Conservation (phyloP, 1,140 invertebrate species). For the Atta texana region DNA sequence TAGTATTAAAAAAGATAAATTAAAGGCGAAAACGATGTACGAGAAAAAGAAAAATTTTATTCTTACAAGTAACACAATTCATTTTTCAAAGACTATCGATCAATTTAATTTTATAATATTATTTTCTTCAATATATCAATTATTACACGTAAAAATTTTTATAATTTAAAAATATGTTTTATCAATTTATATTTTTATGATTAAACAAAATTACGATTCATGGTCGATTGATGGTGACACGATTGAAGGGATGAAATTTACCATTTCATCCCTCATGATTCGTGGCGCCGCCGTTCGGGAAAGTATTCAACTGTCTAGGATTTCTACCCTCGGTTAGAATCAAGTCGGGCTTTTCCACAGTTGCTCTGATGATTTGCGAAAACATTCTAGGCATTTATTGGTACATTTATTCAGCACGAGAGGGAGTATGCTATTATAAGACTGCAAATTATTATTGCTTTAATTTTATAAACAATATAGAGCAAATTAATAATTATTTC, state of each 20-base stretch:
- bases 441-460: neutral
- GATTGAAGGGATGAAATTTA: slow-evolving; percentile 14
- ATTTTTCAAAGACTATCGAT: neutral
- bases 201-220: neutral
- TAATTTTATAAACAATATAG: neutral
- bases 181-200: neutral
- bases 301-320: slow-evolving; percentile 41
- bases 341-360: slow-evolving; percentile 16
- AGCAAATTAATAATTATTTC: neutral
- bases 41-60: neutral
- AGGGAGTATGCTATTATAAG: slow-evolving; percentile 60
- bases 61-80: neutral
- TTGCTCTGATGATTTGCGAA: slow-evolving; percentile 9
- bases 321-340: slow-evolving; percentile 34
- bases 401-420: slow-evolving; percentile 9
- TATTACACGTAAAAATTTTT: slow-evolving; percentile 3
- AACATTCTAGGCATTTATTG: neutral
- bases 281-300: slow-evolving; percentile 62
- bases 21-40: neutral
- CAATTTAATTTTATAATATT: slow-evolving; percentile 12
- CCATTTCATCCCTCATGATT: neutral
- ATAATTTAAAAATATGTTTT: neutral
- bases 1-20: slow-evolving; percentile 3
- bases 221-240: neutral
- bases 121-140: neutral